These are phyloP conservation scores for Coptodon rendalli DNA, from an alignment of 2,113 vertebrate species.

Conservation along the genomic window DNA sequence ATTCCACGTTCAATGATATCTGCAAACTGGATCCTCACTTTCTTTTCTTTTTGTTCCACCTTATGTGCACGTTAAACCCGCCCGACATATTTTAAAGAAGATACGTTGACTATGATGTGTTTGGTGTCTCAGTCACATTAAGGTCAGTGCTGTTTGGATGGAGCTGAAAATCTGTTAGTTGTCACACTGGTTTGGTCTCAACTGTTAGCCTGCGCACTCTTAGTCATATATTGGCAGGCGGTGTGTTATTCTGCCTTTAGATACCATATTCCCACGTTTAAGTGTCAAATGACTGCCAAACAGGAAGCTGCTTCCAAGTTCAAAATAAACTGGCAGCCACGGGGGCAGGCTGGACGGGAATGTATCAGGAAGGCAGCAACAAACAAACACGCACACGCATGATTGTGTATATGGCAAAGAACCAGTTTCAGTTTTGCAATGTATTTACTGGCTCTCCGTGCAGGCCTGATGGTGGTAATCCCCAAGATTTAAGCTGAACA, in stretches of 20 bases:
- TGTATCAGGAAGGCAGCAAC: neutral
- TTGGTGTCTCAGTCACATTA: neutral
- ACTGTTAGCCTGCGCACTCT: neutral
- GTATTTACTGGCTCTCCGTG: neutral
- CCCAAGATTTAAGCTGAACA: neutral
- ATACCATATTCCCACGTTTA: neutral
- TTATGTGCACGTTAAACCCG: neutral
- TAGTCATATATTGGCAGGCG: neutral
- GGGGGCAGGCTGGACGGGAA: neutral
- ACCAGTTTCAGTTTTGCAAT: conserved; percentile 24
- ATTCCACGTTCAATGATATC: conserved; percentile 1
- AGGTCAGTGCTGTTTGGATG: neutral
- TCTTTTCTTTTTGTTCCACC: neutral
- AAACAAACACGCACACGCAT: neutral
- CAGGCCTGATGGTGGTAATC: neutral
- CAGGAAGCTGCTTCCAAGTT: neutral
- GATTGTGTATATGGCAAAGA: neutral
- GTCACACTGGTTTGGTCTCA: conserved; percentile 32
- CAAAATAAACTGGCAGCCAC: neutral
- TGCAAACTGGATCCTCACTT: conserved; percentile 13
- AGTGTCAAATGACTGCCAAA: neutral
- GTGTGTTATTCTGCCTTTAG: neutral
- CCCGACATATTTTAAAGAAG: neutral
- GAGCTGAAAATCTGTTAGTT: conserved; percentile 7
- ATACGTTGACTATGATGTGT: neutral